These are phyloP conservation scores for Haemorhous mexicanus DNA, from an alignment of 2,113 vertebrate species.

Conservation along the genomic window DNA sequence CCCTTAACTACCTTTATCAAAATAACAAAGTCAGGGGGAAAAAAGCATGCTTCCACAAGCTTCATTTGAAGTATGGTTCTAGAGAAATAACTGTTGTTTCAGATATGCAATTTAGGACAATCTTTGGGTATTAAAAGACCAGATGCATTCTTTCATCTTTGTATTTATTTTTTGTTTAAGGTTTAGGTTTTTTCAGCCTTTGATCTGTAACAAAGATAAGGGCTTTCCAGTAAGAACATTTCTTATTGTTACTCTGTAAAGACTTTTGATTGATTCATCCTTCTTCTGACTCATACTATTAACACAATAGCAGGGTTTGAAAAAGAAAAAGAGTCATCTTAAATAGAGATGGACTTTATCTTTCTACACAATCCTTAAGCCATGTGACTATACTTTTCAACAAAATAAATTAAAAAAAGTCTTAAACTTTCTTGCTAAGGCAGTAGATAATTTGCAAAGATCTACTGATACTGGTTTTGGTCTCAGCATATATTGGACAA, in stretches of 20 bases:
- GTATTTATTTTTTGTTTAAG: background rate
- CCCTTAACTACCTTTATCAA: background rate
- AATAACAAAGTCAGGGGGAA: background rate
- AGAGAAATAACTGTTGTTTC: background rate
- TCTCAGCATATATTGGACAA: background rate
- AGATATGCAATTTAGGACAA: background rate
- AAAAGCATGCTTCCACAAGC: background rate
- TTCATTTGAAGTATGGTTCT: background rate
- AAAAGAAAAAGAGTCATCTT: background rate
- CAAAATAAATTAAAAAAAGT: background rate
- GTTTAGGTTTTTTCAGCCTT: background rate
- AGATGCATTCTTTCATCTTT: background rate
- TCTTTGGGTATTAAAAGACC: background rate
- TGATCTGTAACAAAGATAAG: background rate
- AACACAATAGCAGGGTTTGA: background rate
- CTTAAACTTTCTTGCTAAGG: background rate
- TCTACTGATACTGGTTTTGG: background rate
- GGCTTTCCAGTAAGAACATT: background rate
- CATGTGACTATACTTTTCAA: background rate
- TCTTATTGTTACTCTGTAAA: background rate
- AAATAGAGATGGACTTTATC: background rate
- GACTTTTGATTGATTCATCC: constrained; percentile 1
- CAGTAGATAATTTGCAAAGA: background rate
- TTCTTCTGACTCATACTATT: constrained; percentile 9
- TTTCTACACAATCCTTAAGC: background rate